Percentiles rank a stretch among this genome's conserved stretches.
Evolutionary conservation across 2,797 vertebrate species (phyloP).

Genomic region (Lepus townsendii): DNA sequence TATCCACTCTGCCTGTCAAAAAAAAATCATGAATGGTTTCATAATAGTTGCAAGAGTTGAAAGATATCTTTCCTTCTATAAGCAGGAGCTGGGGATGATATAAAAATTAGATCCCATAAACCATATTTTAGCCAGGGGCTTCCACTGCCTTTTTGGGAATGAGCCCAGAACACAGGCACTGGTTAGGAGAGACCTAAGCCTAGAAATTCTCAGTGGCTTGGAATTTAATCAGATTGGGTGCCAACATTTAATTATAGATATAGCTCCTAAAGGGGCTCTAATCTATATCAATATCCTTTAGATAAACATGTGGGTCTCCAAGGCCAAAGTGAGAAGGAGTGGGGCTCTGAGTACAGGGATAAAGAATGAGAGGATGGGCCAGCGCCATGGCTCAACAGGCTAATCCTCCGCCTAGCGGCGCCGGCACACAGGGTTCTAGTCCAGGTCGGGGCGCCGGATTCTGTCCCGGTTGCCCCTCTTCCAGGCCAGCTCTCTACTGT

Average conservation of each 20-base stretch:
- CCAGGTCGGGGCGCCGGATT: too few species aligned
- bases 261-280: neutral
- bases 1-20: too few species aligned
- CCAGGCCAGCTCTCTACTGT: too few species aligned
- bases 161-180: neutral
- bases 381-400: too few species aligned
- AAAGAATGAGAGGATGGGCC: neutral
- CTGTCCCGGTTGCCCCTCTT: too few species aligned
- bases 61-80: constrained; percentile 13
- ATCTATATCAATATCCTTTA: constrained; percentile 60
- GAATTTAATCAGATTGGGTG: constrained; percentile 53
- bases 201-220: constrained; percentile 10
- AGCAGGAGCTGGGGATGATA: neutral
- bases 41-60: neutral
- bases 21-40: neutral
- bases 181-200: neutral
- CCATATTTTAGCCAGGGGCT: neutral
- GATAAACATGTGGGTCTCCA: neutral
- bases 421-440: too few species aligned
- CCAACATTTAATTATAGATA: constrained; percentile 55
- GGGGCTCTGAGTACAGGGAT: neutral
- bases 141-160: neutral
- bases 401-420: too few species aligned
- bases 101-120: constrained; percentile 28
- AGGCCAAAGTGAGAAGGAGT: constrained; percentile 13